These are phyloP conservation scores for Philonicus albiceps DNA, from an alignment of 2,888 invertebrate species.

Conservation along the genomic window DNA sequence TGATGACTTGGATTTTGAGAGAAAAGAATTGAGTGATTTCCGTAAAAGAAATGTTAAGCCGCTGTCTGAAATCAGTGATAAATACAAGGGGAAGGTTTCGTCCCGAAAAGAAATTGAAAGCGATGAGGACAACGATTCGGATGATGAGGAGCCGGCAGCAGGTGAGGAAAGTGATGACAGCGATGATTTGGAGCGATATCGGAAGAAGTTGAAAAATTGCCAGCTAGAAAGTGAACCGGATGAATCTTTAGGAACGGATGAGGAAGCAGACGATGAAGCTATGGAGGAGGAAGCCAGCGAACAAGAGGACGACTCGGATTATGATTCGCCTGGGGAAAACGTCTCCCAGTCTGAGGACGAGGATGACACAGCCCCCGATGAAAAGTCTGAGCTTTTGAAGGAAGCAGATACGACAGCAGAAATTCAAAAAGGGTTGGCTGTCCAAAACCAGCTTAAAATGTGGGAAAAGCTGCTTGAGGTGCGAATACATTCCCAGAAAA, in stretches of 20 bases:
- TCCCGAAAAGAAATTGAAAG: slow-evolving; percentile 66
- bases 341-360: slow-evolving; percentile 9
- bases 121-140: slow-evolving; percentile 49
- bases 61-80: slow-evolving; percentile 74
- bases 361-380: slow-evolving; percentile 45
- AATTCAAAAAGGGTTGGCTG: slow-evolving; percentile 72
- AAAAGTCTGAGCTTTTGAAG: slow-evolving; percentile 57
- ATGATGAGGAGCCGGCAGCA: slow-evolving; percentile 6
- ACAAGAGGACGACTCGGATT: slow-evolving; percentile 51
- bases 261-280: slow-evolving; percentile 53
- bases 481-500: slow-evolving; percentile 87
- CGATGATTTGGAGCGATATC: slow-evolving; percentile 48
- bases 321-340: slow-evolving; percentile 46
- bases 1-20: slow-evolving; percentile 52
- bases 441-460: slow-evolving; percentile 74
- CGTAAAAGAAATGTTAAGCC: slow-evolving; percentile 73
- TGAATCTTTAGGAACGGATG: slow-evolving; percentile 40
- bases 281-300: neutral
- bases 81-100: slow-evolving; percentile 77
- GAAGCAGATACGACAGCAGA: slow-evolving; percentile 64
- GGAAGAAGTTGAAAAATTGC: slow-evolving; percentile 42
- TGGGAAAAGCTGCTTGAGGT: slow-evolving; percentile 89
- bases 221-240: slow-evolving; percentile 49
- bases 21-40: slow-evolving; percentile 68
- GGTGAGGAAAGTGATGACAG: slow-evolving; percentile 51